Evolutionary conservation across 1,140 invertebrate genomes (phyloP), one percentile per base, ranked within the genome.

Genomic region (Dermatophagoides farinae): DNA sequence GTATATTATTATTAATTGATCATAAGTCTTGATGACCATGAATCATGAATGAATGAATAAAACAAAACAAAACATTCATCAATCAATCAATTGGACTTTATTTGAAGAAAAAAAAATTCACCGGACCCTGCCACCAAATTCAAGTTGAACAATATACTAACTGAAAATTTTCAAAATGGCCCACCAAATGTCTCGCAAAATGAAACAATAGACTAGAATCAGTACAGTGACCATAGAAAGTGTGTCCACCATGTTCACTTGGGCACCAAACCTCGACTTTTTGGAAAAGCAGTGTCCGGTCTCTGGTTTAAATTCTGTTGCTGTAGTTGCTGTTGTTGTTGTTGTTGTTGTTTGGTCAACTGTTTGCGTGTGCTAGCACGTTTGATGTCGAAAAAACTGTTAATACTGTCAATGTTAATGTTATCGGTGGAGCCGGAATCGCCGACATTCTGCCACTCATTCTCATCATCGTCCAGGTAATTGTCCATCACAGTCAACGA

Each of bases 401-500:
- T 55, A 5, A 55, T 55, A 23, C 25, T 23, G 31, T 39, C 20
- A 38, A 22, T 31, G 18, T 31, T 18, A 31, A 22, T 51, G 11
- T 23, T 1, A 55, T 41, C n/a, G 14, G 4, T 55, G 1, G 53
- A 38, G 1, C 50, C 50, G 20, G 1, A 4, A 38, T 39, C 50
- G 50, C 14, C 11, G 50, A 5, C 50, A 12, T 51, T n/a, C 8
- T 16, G 11, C 23, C 14, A 14, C 5, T 38, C 53, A 55, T 55
- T 23, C 2, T 40, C 53, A 38, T 55, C 41, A 14, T 18, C 14
- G 20, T 54, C 52, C 2, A 41, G 4, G 23, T 55, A 55, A 20
- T 55, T 55, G 23, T 55, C 25, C 53, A 55, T 55, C 53, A 55
- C 53, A 55, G 53, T 55, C 53, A 55, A 44, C 39, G 53, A 55